Evolutionary conservation across 2,113 vertebrate genomes (phyloP), one percentile per base, ranked within the genome.

Genomic region (Carettochelys insculpta): DNA sequence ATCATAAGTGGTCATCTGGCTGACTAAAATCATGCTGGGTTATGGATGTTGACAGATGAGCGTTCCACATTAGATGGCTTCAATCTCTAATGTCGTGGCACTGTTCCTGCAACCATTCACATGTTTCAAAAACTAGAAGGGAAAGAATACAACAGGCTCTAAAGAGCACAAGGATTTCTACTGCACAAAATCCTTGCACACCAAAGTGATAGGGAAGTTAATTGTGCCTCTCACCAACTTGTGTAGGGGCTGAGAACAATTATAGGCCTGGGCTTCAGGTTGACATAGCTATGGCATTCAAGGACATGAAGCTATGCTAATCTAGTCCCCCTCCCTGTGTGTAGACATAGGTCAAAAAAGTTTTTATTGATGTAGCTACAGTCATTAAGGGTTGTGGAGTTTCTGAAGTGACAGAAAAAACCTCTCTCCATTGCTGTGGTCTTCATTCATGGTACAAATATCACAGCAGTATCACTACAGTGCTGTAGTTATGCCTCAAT

Each of bases 111-210:
- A 86, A 94, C 68, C 43, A 73, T 80, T 78, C 86, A 82, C 45
- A n/a, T 86, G 14, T 78, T 94, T 92, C 80, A 89, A 90, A 95
- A 90, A 92, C n/a, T 1, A 68, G 61, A 68, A 38, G n/a, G 19
- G n/a, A 68, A 24, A 86, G 92, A 90, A 90, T 92, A 81, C 82
- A 16, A 83, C 48, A 84, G 71, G 41, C 43, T 43, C 71, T 45
- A 45, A 25, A 14, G 41, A 75, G 51, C 85, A 76, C 83, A 87
- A 76, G 85, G 61, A 19, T 48, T 91, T 47, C 61, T 86, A 61
- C 75, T 79, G n/a, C 16, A 87, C 87, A 41, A 31, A 41, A 71
- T 90, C 75, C 85, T 38, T 65, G 8, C 17, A 65, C 34, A 20
- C 17, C 89, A 41, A 73, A 43, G 41, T 41, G 41, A 22, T 13